Base-by-base conservation (phyloP, 1,140 invertebrate species). In the Pseudachorutes palmiensis region DNA sequence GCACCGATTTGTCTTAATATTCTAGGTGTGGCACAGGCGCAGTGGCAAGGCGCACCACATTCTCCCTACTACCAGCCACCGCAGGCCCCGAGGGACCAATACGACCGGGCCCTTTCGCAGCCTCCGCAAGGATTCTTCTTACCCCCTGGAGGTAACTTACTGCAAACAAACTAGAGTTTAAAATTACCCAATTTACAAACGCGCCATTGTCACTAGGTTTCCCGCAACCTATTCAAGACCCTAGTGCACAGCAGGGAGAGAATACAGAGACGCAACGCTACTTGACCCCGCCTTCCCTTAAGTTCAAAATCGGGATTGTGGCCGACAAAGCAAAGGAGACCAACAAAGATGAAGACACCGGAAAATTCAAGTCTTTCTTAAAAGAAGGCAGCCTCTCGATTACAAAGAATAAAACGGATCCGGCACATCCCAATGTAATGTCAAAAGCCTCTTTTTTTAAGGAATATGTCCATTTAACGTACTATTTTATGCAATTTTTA, bases 231-330 rank as follows among this genome's bases (percentile, higher is more conserved):
- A n/a, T n/a, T n/a, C n/a, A n/a, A n/a, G n/a, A n/a, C n/a, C n/a
- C n/a, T n/a, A n/a, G n/a, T n/a, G 5, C 9, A 19, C 51, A 55
- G 9, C 36, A 45, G 36, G 19, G 24, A 5, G 14, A 55, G 51
- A 41, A 41, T 41, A 5, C 24, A 9, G 51, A 55, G 24, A 12
- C 51, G 9, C 36, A 45, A 19, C 36, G 36, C 9, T 55, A 14
- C 24, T 32, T 68, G 9, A 68, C 67, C 1, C 67, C 67, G 22
- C 67, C 67, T 26, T 64, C 62, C 14, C 48, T 68, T 3, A 64
- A 59, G 22, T 68, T 57, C 33, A 55, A 62, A 64, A 64, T 68
- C 30, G 67, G 67, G 16, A 36, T 68, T 5, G 62, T 68, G 12
- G 28, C 67, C 9, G 55, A 41, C 26, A 32, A 29, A 32, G 65